Percentiles rank a stretch among this genome's conserved stretches.
phyloP scores from a whole-genome alignment of 1,140 invertebrate genomes.

The Tetragonula clypearis region DNA sequence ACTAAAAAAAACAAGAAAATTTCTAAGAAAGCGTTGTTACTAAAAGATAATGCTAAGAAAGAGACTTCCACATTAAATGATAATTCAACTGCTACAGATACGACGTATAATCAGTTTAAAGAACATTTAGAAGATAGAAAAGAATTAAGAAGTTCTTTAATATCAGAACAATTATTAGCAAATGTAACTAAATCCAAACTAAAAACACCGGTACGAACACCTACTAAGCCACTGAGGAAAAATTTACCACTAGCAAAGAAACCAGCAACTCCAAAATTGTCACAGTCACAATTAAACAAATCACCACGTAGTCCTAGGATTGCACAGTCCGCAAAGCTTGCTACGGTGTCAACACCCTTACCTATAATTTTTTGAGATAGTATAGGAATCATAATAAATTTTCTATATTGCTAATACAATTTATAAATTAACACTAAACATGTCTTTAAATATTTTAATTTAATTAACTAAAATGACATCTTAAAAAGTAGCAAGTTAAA shows the following conservation, averaged over 20 bases:
- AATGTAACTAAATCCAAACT: slow-evolving; percentile 53
- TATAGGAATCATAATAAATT: no score
- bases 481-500: background rate
- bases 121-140: slow-evolving; percentile 73
- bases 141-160: slow-evolving; percentile 76
- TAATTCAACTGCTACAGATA: slow-evolving; percentile 48
- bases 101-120: slow-evolving; percentile 75
- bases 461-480: background rate
- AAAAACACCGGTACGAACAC: slow-evolving; percentile 73
- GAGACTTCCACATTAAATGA: slow-evolving; percentile 32
- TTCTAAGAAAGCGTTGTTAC: slow-evolving; percentile 33
- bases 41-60: slow-evolving; percentile 27
- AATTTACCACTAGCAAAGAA: slow-evolving; percentile 55
- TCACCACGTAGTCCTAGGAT: slow-evolving; percentile 65
- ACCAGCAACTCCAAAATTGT: slow-evolving; percentile 39
- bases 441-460: background rate
- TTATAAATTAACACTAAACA: background rate
- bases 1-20: slow-evolving; percentile 62
- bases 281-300: slow-evolving; percentile 31
- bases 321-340: slow-evolving; percentile 51
- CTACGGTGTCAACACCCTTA: slow-evolving; percentile 49
- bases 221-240: slow-evolving; percentile 74
- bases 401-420: background rate
- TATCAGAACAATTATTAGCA: slow-evolving; percentile 65
- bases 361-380: slow-evolving; percentile 55